phyloP scores from a whole-genome alignment of 2,888 invertebrate species.

The Geotrupes spiniger region DNA sequence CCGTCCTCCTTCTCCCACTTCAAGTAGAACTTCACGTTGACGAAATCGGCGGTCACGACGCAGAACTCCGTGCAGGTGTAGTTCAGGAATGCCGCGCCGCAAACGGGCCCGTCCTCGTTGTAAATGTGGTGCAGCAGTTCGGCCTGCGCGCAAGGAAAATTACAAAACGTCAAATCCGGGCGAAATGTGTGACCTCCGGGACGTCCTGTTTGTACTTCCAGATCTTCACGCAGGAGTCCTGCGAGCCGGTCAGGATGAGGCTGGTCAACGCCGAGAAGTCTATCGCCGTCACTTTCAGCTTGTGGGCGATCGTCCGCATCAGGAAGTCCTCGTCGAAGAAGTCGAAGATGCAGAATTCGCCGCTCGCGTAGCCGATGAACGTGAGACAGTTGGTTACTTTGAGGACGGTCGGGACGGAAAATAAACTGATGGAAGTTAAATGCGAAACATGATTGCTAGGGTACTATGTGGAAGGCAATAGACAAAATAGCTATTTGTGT shows the following conservation, averaged over 20 bases:
- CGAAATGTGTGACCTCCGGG: slow-evolving; percentile 13
- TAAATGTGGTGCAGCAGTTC: slow-evolving; percentile 19
- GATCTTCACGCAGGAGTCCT: slow-evolving; percentile 32
- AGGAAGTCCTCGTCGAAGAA: slow-evolving; percentile 27
- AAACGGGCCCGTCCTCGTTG: slow-evolving; percentile 28
- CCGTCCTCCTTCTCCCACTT: slow-evolving; percentile 20
- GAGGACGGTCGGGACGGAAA: slow-evolving; percentile 28
- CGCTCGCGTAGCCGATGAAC: slow-evolving; percentile 34
- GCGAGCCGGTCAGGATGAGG: slow-evolving; percentile 31
- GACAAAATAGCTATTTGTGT: too few relatives aligned
- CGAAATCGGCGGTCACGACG: slow-evolving; percentile 27
- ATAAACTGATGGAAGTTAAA: slow-evolving; percentile 23
- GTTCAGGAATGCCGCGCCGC: slow-evolving; percentile 34
- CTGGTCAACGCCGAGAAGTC: slow-evolving; percentile 32
- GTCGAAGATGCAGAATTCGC: slow-evolving; percentile 35
- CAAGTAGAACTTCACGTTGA: slow-evolving; percentile 28
- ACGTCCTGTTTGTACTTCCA: slow-evolving; percentile 30
- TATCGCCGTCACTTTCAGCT: slow-evolving; percentile 32
- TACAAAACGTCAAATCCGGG: slow-evolving; percentile 2
- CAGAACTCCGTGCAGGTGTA: slow-evolving; percentile 34
- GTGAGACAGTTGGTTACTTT: slow-evolving; percentile 30
- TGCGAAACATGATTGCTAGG: not conserved
- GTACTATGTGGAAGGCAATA: too few relatives aligned
- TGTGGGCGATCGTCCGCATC: slow-evolving; percentile 31
- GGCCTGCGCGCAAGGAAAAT: slow-evolving; percentile 18